phyloP scores from a whole-genome alignment of 2,113 vertebrate genomes.

The Silurus meridionalis region DNA sequence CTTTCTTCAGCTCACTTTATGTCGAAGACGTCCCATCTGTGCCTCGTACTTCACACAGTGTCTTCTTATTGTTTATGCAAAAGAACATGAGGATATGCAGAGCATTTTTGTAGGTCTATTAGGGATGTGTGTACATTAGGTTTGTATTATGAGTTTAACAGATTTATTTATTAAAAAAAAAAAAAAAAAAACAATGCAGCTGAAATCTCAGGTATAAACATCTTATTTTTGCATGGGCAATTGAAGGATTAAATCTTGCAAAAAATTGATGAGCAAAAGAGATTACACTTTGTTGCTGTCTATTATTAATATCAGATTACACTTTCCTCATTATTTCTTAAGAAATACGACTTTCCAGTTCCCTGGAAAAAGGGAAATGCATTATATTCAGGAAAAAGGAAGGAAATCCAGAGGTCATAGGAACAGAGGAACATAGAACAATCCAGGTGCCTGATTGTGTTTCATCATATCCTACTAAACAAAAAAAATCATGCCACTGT shows the following conservation, averaged over 20 bases:
- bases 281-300: no score
- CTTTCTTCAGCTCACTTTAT: neutral
- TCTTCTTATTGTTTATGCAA: neutral
- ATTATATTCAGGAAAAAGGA: neutral
- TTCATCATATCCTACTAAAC: neutral
- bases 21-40: neutral
- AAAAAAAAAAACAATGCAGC: neutral
- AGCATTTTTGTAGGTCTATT: neutral
- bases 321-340: neutral
- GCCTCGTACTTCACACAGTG: neutral
- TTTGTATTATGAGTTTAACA: neutral
- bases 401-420: neutral
- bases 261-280: neutral
- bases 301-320: neutral
- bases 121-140: no score
- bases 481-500: neutral
- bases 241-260: neutral
- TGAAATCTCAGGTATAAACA: neutral
- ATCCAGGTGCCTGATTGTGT: neutral
- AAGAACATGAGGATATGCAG: neutral
- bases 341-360: neutral
- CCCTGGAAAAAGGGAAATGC: slow-evolving; percentile 7
- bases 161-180: neutral
- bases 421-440: neutral
- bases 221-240: neutral